These are phyloP conservation scores for Syrphus vitripennis DNA, from an alignment of 2,888 invertebrate species.

Conservation along the genomic window DNA sequence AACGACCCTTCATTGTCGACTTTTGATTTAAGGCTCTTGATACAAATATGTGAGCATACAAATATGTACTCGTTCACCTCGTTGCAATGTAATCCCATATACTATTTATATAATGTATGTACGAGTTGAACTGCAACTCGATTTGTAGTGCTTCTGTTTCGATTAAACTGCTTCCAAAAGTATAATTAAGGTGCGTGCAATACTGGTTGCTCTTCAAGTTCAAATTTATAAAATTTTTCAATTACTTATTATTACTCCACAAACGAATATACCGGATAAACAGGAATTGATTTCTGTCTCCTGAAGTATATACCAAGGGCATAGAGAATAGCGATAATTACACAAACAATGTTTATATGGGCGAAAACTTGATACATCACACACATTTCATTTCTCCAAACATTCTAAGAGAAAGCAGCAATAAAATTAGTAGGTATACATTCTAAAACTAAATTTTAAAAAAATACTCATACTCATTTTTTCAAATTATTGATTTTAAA, in stretches of 20 bases:
- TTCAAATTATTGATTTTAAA: no score
- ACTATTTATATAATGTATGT: background rate
- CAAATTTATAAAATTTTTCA: conserved; percentile 67
- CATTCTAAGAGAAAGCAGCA: background rate
- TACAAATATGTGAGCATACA: background rate
- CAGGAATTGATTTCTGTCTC: conserved; percentile 60
- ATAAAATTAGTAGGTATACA: no score
- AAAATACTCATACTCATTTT: no score
- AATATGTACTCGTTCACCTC: no score
- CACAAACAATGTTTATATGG: conserved; percentile 28
- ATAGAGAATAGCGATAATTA: conserved; percentile 61
- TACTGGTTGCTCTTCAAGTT: conserved; percentile 35
- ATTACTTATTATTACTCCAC: no score
- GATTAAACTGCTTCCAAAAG: background rate
- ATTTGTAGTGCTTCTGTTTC: conserved; percentile 35
- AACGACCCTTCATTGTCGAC: conserved; percentile 61
- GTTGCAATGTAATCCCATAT: background rate
- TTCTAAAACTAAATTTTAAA: no score
- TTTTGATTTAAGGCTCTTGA: conserved; percentile 33
- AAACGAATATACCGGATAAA: conserved; percentile 40
- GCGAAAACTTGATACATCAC: conserved; percentile 55
- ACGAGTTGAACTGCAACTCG: conserved; percentile 5
- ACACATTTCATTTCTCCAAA: conserved; percentile 57
- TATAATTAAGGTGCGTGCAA: no score
- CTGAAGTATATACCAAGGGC: background rate